Conservation (phyloP, 2,797 vertebrate species). For the Anniella stebbinsi region DNA sequence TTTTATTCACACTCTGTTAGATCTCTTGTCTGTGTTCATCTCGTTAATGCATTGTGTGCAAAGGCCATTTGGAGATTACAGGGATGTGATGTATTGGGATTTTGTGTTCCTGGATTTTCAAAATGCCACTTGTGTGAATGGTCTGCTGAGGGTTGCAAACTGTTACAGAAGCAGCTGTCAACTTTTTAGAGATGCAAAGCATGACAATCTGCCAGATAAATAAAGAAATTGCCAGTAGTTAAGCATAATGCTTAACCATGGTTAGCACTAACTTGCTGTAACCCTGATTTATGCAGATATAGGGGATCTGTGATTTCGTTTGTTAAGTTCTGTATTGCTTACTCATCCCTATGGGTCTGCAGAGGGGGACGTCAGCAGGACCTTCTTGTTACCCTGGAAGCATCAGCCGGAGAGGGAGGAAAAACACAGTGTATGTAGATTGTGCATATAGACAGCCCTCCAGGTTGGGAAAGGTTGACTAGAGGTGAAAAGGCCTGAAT, state of each 20-base stretch:
- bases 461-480: too few relatives aligned
- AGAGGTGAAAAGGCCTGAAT: too few relatives aligned
- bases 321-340: too few relatives aligned
- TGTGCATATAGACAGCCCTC: too few relatives aligned
- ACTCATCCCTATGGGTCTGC: background rate
- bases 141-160: conserved; percentile 47
- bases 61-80: background rate
- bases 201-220: too few relatives aligned
- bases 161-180: background rate
- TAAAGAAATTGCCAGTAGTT: background rate
- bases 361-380: background rate
- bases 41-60: conserved; percentile 27
- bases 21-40: conserved; percentile 8
- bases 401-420: background rate
- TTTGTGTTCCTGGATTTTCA: conserved; percentile 48
- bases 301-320: background rate
- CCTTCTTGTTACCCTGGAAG: too few relatives aligned
- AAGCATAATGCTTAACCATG: background rate
- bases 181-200: background rate
- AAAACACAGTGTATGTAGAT: background rate
- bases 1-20: conserved; percentile 57
- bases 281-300: background rate
- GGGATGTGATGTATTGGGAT: conserved; percentile 20
- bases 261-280: background rate
- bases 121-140: conserved; percentile 8